Evolutionary conservation across 1,140 invertebrate genomes (phyloP), one percentile per base, ranked within the genome.

Genomic region (Drosophila equinoxialis): DNA sequence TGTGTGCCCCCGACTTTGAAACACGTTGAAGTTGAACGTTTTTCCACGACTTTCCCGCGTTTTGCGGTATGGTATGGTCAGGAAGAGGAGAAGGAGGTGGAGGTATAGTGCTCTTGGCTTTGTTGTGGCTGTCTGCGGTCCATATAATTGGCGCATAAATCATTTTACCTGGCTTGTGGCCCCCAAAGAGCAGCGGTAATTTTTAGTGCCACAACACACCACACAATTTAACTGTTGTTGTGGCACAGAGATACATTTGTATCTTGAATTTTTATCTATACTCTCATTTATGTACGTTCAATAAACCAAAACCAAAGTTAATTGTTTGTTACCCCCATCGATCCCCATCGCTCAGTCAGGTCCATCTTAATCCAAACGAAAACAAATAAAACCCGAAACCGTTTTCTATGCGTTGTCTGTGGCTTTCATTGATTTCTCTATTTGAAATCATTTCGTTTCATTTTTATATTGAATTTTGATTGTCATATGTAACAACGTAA

Each of bases 371-470:
- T 71, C 64, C 58, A 30, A 37, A 37, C 35, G 35, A 37, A 37
- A 37, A 37, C 10, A 37, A 13, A n/a, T 35, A 66, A 74, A 78
- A 76, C 65, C 73, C 79, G 73, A 86, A 83, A 86, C 83, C 83
- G 83, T 87, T 89, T 77, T 74, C 8, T 39, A 3, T 11, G 35
- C 11, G 7, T 37, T 37, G 69, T 82, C 55, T 81, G 39, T 73
- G 72, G 77, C 83, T 89, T 87, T 87, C 83, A 89, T 87, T 87
- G 84, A 87, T 87, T 87, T 87, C 83, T 86, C 80, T 77, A 80
- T 87, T 89, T 74, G 70, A 89, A 89, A 87, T 89, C 70, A 89
- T 81, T 86, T 84, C 77, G 78, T 71, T 80, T 85, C 54, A 66
- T 84, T 86, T 87, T 86, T 84, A 86, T 83, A 79, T 79, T 86